Base-by-base conservation (phyloP, 2,113 vertebrate species). In the Paratilapia polleni region DNA sequence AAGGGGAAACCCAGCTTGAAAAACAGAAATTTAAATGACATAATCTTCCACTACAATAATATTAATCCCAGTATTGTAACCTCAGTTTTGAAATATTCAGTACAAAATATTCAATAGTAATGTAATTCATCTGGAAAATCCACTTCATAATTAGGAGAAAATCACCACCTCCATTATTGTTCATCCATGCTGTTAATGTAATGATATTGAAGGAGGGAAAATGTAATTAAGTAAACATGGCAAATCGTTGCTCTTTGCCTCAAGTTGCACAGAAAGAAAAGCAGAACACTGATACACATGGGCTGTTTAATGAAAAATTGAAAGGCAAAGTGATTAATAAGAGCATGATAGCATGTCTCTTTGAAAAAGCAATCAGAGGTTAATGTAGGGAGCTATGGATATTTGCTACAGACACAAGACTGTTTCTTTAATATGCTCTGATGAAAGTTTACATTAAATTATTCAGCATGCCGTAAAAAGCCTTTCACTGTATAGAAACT, bases 221-320 rank as follows among this genome's bases (percentile, higher is more conserved):
- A 89, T 77, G 68, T 73, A 80, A 91, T 90, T 91, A 89, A 84
- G 88, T 83, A 91, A 92, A 93, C 86, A 86, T 13, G 54, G 83
- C 56, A 87, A 88, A 80, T 89, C 76, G 34, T 76, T 63, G 68
- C 77, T 88, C 75, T 78, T 79, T 82, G 87, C 63, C 43, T 83
- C 6, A 5, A 81, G 84, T 34, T 59, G 78, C 61, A 85, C 68
- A 82, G 77, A 88, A 61, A 76, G 24, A 89, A 83, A 78, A 76
- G 61, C 63, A 49, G 73, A 80, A 74, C 73, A 14, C 24, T 31
- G 88, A 68, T 24, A 73, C 84, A 82, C 75, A 68, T 28, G 34
- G 24, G 58, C 59, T 66, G 68, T 62, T 58, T 80, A 81, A 91
- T 88, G 80, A 86, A 77, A 87, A 85, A 83, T 20, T 49, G 63